A percentile compares a stretch with the other conserved stretches of the same genome.
Evolutionary conservation across 1,140 invertebrate species (phyloP).

Genomic region (Coptotermes formosanus): DNA sequence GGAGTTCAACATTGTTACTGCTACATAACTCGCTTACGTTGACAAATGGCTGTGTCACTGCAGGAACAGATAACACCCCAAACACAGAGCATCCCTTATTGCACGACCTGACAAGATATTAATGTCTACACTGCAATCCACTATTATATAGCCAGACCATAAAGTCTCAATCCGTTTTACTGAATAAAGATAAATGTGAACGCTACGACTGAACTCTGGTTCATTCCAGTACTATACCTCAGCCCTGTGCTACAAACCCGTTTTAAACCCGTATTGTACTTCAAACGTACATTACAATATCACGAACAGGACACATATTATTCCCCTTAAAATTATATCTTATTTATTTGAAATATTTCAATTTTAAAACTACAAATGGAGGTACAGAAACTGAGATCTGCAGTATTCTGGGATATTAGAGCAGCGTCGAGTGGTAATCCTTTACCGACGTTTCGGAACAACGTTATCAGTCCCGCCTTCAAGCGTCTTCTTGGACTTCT

Average conservation of each 20-base stretch:
- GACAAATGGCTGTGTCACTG: constrained; percentile 10
- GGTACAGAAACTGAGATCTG: too few species aligned
- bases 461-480: too few species aligned
- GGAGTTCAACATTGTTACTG: background rate
- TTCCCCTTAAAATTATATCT: too few species aligned
- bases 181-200: background rate
- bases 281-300: background rate
- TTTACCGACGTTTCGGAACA: too few species aligned
- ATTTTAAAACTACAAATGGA: too few species aligned
- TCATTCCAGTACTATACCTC: background rate
- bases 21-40: background rate
- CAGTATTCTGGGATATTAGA: too few species aligned
- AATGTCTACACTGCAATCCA: background rate
- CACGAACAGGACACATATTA: too few species aligned
- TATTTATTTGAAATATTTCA: too few species aligned
- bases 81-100: background rate
- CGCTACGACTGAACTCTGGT: background rate
- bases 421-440: too few species aligned
- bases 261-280: background rate
- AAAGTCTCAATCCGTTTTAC: background rate
- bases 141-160: background rate
- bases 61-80: background rate
- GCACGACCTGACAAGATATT: constrained; percentile 15
- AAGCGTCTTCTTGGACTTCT: too few species aligned
- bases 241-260: background rate